Evolutionary conservation across 2,797 vertebrate genomes (phyloP), one percentile per base, ranked within the genome.

Genomic region (Poliocrania exsul): DNA sequence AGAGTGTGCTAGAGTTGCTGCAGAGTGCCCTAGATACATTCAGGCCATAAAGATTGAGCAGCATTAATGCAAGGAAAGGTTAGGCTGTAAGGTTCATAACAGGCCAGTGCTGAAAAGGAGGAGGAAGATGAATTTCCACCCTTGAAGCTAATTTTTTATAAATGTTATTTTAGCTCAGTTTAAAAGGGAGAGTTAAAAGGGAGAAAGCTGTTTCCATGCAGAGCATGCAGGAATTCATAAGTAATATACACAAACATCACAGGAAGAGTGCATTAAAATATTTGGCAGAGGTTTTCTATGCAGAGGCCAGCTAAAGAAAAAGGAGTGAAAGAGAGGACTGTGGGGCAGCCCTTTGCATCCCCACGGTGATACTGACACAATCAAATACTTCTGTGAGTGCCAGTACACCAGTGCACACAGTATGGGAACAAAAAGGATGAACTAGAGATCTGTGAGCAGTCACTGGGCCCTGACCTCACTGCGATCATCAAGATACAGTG

Each of bases 11-110:
- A 58, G 77, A 87, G 91, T 75, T 72, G 64, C 93, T 93, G 89
- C 66, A 73, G 95, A 81, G 80, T 97, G 97, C 91, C 97, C 97
- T 97, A 97, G 93, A 97, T 97, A 96, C 90, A 91, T 56, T 37
- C n/a, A 93, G 86, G 82, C 71, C 80, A 54, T 23, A 81, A 81
- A 87, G 79, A 71, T 0, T 24, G 87, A 90, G 64, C 62, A 84
- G 58, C 56, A 42, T 67, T 64, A 78, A 73, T 2, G 13, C 71
- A 65, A 85, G 57, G 31, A 75, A 79, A 47, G 47, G 77, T 49
- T 51, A 40, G 72, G 37, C 53, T 29, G 33, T 66, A 31, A 72
- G 50, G 42, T 72, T 84, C 42, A 5, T 21, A 60, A 86, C 1
- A 61, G 26, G 31, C 64, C 74, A 81, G n/a, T 26, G 35, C 18